Evolutionary conservation across 2,797 vertebrate species (phyloP), one percentile per base, ranked within the genome.

Genomic region (Macropus fuliginosus): DNA sequence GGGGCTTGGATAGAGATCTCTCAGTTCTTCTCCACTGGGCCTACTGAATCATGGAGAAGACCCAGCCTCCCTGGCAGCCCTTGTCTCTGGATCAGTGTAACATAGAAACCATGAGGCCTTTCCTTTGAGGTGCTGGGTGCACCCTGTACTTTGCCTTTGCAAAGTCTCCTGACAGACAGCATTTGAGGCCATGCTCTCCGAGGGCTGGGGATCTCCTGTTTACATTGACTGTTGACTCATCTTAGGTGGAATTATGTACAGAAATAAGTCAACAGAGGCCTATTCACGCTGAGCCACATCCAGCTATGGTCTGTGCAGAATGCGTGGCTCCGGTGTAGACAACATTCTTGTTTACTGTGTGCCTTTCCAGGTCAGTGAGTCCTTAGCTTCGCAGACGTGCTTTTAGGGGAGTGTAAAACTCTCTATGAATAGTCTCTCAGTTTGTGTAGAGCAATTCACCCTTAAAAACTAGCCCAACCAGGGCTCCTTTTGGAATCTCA

Each of bases 161-260:
- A 96, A 95, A 97, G 97, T 95, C 97, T 94, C 96, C 91, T 59
- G 91, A 59, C 97, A 98, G 98, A 97, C 97, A 98, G 98, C 95
- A 98, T 98, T 98, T 97, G 97, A 98, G 97, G 96, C 97, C 56
- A 59, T 93, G 96, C 97, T 98, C 96, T 98, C 96, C 97, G 96
- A 98, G 98, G 98, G 95, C 54, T 98, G 97, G 97, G 98, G 97
- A 98, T 96, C 97, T 97, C 96, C 97, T 98, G 96, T 99, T 98
- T 98, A 96, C 98, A 56, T 89, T 98, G 98, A 95, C 94, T 98
- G 96, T 98, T 98, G 98, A 99, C 98, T 99, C 98, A 98, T 98
- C 98, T 98, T 98, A 98, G 98, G 98, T 98, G 98, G 98, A 99
- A 99, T 98, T 98, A 98, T 98, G 98, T 98, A 98, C 98, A 93